Percentiles rank a stretch among this genome's conserved stretches.
Evolutionary conservation across 2,888 invertebrate species (phyloP).

Genomic region (Parnassius smintheus): DNA sequence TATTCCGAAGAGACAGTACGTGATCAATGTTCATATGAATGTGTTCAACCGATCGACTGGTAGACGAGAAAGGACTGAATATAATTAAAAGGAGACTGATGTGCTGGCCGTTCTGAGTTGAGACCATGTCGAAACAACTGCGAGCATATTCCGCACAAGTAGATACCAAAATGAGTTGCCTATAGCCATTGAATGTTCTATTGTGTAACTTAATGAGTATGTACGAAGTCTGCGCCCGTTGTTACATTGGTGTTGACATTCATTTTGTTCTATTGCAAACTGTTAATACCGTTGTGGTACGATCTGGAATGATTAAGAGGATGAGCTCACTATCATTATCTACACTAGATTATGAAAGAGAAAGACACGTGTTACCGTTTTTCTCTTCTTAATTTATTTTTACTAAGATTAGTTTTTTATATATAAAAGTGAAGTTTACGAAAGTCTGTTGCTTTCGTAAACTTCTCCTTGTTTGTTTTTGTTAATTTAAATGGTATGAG

Average conservation of each 20-base stretch:
- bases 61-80: constrained; percentile 31
- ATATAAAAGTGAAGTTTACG: no score
- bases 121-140: constrained; percentile 44
- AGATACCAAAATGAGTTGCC: constrained; percentile 51
- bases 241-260: neutral
- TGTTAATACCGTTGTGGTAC: neutral
- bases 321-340: no score
- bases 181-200: constrained; percentile 57
- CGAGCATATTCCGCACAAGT: constrained; percentile 54
- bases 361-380: no score
- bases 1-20: constrained; percentile 10
- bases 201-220: constrained; percentile 62
- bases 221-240: neutral
- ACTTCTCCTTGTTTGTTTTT: no score
- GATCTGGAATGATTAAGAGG: no score
- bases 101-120: constrained; percentile 17
- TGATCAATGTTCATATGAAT: constrained; percentile 28
- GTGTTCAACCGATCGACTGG: constrained; percentile 25
- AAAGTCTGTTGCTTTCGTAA: no score
- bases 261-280: neutral
- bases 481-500: no score
- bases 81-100: constrained; percentile 34
- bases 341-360: no score
- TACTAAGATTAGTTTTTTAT: no score
- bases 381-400: no score